phyloP scores from a whole-genome alignment of 2,113 vertebrate genomes.

The Falcunculus frontatus region DNA sequence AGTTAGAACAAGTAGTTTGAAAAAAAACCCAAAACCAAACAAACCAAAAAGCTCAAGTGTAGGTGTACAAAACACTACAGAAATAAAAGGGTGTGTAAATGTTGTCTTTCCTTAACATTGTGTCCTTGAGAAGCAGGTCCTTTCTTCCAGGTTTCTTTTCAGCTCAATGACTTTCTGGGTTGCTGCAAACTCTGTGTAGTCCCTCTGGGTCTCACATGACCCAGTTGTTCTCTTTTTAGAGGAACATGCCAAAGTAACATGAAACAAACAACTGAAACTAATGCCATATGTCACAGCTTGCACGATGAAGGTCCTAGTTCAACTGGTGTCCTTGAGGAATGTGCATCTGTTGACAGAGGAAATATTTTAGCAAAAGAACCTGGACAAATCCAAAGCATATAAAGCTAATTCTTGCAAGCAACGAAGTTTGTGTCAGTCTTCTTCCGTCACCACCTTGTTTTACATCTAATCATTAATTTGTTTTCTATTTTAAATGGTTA shows the following conservation, averaged over 20 bases:
- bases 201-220: background rate
- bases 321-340: background rate
- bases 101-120: background rate
- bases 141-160: constrained; percentile 24
- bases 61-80: background rate
- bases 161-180: background rate
- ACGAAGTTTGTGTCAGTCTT: background rate
- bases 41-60: background rate
- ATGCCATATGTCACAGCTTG: background rate
- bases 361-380: background rate
- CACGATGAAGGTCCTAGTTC: background rate
- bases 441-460: background rate
- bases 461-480: background rate
- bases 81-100: background rate
- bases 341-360: background rate
- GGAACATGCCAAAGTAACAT: background rate
- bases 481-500: background rate
- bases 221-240: background rate
- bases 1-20: background rate
- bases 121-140: background rate
- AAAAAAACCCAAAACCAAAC: background rate
- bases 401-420: background rate
- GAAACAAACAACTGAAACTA: background rate
- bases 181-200: background rate
- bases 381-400: background rate